Evolutionary conservation across 2,888 invertebrate species (phyloP), one percentile per base, ranked within the genome.

Genomic region (Hydriomena furcata): DNA sequence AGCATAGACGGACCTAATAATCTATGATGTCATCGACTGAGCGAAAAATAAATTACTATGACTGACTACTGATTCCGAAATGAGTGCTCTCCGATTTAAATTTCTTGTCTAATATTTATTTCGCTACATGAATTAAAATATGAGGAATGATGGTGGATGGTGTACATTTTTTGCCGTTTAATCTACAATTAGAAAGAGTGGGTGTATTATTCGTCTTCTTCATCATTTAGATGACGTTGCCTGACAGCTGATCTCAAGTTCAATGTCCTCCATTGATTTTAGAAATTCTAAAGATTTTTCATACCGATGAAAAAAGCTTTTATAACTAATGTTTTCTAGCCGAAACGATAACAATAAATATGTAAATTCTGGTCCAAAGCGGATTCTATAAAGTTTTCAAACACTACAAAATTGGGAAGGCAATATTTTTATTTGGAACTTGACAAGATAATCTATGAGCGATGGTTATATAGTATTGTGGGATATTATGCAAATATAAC

Each of bases 391-490:
- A 51, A 35, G 35, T 45, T 45, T 35, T 27, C 28, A 45, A 51
- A 51, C 51, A 36, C 34, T 5, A 38, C 45, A 21, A 27, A 45
- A 40, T 51, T 36, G 27, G 40, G 45, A 31, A 51, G 45, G 45
- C 40, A 21, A 41, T 45, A 51, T 36, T 45, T 50, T 51, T 51
- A 41, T 51, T 51, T 51, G 43, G 44, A 11, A 31, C 31, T 30
- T 31, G 31, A 51, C 45, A 41, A 45, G 44, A 45, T 45, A 45
- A 51, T 51, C 36, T 34, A n/a, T 28, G 20, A 13, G 31, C 8
- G 38, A 40, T 24, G 44, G 35, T 23, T 30, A 20, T 30, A 38
- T 43, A 31, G 31, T 13, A 30, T 35, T 47, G 40, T 35, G 28
- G 45, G 13, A 23, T 23, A 21, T 10, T 25, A n/a, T 24, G 7